Base-by-base conservation (phyloP, 1,140 invertebrate genomes). In the Liolophura sinensis region DNA sequence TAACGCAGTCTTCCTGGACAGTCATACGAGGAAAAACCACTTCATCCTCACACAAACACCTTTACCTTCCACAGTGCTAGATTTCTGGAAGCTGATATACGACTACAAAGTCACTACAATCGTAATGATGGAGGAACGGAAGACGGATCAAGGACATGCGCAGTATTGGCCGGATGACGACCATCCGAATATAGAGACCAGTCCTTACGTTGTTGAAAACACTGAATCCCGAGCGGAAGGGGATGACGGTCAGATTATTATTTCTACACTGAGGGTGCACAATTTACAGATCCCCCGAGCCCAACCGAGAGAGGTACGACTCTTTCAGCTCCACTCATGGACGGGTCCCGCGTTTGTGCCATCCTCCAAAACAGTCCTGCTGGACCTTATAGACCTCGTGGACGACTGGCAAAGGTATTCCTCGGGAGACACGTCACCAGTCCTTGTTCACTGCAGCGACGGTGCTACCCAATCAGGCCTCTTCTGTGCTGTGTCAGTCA, bases 41-140 rank as follows among this genome's bases (percentile, higher is more conserved):
- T 84, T 80, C 60, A 81, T 85, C 27, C 59, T 84, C 6, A 84
- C 83, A 6, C 83, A 85, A 64, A 82, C 78, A 7, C 83, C 83
- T 6, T 69, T 83, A 1, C 67, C 76, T 48, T 74, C 73, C 11
- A 84, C 83, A 12, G 72, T 85, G 16, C 68, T 75, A 16, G 83
- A 85, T 70, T 84, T 85, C 70, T 85, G 83, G 83, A 76, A 77
- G 55, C 68, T 85, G 24, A 72, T 85, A 11, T 84, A 81, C 61
- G 81, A 85, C 47, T 69, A 80, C 40, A 65, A 78, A 31, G 71
- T 83, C 12, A 60, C 59, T 12, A 79, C 76, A 3, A 78, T 85
- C 22, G 80, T 83, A 16, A 80, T 79, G 77, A 73, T 85, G 75
- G 78, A 80, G 58, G 16, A 25, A 51, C 71, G 69, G 31, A 67